Conservation (phyloP, 1,140 invertebrate genomes). For the Pemphigus obesinymphae region DNA sequence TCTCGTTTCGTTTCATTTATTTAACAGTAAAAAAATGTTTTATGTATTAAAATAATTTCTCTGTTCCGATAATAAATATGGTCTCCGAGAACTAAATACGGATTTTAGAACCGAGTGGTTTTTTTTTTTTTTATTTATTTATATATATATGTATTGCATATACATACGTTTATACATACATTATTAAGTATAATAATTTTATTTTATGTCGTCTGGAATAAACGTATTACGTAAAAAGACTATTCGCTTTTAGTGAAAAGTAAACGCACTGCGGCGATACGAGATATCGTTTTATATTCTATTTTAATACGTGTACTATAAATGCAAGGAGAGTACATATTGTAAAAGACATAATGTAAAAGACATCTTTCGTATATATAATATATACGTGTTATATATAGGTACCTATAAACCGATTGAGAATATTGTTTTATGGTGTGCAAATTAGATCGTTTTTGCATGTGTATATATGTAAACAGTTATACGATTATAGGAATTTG, state of each 20-base stretch:
- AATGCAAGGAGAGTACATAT: too few relatives aligned
- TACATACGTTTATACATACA: not conserved
- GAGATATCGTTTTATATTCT: not conserved
- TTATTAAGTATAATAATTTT: slow-evolving; percentile 18
- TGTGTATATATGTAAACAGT: too few relatives aligned
- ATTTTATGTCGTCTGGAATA: slow-evolving; percentile 1
- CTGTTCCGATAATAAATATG: not conserved
- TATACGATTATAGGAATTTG: too few relatives aligned
- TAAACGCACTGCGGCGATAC: not conserved
- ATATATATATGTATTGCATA: not conserved
- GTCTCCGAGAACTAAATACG: not conserved
- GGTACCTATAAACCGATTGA: too few relatives aligned
- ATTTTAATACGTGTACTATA: too few relatives aligned
- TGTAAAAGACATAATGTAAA: too few relatives aligned
- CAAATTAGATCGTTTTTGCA: too few relatives aligned
- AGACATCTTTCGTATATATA: too few relatives aligned
- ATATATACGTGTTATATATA: too few relatives aligned
- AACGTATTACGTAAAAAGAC: not conserved
- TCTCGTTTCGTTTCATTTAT: not conserved
- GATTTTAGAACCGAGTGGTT: not conserved
- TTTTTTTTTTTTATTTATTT: not conserved
- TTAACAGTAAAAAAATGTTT: slow-evolving; percentile 9
- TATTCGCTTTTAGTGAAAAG: not conserved
- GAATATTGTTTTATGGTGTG: too few relatives aligned
- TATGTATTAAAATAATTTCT: not conserved